Base-by-base conservation (phyloP, 2,888 invertebrate genomes). In the Neelides folsomi region DNA sequence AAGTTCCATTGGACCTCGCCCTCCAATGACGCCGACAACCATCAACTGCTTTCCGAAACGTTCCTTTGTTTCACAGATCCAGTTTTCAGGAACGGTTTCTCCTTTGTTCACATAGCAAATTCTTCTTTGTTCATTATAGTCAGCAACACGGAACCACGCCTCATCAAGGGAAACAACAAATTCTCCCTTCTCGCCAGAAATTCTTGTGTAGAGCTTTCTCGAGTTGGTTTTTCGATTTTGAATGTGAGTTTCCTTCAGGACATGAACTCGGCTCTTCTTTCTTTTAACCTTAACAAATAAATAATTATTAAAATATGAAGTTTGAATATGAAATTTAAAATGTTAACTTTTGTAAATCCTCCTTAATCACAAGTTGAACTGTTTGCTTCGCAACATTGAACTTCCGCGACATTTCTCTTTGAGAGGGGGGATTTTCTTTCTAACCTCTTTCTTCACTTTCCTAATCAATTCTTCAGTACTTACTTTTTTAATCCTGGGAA, bases 91-190 rank as follows among this genome's bases (percentile, higher is more conserved):
- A 34, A 46, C 34, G 2, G 15, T 13, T 27, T 27, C 34, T 46
- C 46, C 46, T 13, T 16, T n/a, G 13, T 46, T 46, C 5, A 42
- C 18, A 19, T 42, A 42, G 16, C 43, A 42, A 18, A 42, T 16
- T 5, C 43, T 18, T 9, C 43, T 2, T 42, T 42, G 2, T 12
- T 13, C 16, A 9, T 18, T 18, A 5, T 5, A 16, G 16, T 16
- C 12, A 42, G 15, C 16, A 5, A 42, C 16, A 4, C 13, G 16
- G 12, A 42, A 42, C 43, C 15, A 15, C 15, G 43, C 16, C 7
- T 27, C 27, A 27, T 27, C 43, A 3, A 42, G 12, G 2, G 43
- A 16, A 7, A 42, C 43, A 12, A 42, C 43, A 18, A 5, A 42
- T 7, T 42, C 43, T 13, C 15, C 5, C 16, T 19, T 42, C 6